These are phyloP conservation scores for Drosophila paranaensis DNA, from an alignment of 2,888 invertebrate species.

Conservation along the genomic window DNA sequence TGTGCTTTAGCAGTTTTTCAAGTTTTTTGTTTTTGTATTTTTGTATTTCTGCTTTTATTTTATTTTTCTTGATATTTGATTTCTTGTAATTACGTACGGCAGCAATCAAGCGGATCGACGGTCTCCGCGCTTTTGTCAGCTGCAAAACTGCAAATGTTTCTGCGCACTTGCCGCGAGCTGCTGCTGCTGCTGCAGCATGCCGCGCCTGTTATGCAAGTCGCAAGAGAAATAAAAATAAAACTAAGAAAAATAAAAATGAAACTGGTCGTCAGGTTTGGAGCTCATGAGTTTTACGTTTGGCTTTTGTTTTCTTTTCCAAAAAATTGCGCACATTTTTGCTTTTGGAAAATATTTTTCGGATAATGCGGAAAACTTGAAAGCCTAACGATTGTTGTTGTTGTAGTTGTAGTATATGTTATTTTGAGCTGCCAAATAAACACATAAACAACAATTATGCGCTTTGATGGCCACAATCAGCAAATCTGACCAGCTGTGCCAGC, in stretches of 20 bases:
- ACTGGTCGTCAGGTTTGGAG: conserved; percentile 58
- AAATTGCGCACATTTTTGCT: conserved; percentile 54
- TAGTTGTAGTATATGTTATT: conserved; percentile 21
- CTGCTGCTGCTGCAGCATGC: conserved; percentile 6
- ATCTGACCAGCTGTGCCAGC: conserved; percentile 54
- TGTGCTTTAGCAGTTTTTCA: conserved; percentile 50
- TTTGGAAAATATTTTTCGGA: conserved; percentile 37
- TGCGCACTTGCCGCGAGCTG: conserved; percentile 39
- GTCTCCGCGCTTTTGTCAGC: conserved; percentile 60
- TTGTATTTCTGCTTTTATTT: conserved; percentile 11
- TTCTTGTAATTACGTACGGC: conserved; percentile 71
- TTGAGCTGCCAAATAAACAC: conserved; percentile 64
- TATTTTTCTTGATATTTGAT: conserved; percentile 51
- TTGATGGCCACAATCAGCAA: conserved; percentile 41
- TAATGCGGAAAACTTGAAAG: conserved; percentile 71
- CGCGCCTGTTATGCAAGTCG: conserved; percentile 71
- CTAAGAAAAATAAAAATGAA: conserved; percentile 54
- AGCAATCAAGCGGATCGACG: conserved; percentile 69
- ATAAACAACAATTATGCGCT: conserved; percentile 62
- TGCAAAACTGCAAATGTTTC: conserved; percentile 64
- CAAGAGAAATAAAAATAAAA: conserved; percentile 19
- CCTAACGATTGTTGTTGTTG: conserved; percentile 40
- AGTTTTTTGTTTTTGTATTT: conserved; percentile 45
- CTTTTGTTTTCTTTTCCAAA: conserved; percentile 18
- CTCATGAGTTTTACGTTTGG: conserved; percentile 10